phyloP scores from a whole-genome alignment of 2,113 vertebrate genomes.

The Oncorhynchus masou region DNA sequence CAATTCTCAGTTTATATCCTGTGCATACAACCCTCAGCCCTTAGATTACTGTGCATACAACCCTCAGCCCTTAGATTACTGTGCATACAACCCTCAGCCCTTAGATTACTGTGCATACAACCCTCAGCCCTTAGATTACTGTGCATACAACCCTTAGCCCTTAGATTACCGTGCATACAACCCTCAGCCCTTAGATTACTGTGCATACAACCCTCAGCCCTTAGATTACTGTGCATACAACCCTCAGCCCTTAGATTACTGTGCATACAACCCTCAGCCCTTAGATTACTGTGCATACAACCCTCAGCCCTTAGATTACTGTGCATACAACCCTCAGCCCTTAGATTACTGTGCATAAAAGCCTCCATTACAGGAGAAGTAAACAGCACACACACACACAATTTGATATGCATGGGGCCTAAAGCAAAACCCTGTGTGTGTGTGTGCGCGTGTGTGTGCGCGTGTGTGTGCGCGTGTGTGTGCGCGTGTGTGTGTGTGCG shows the following conservation, averaged over 20 bases:
- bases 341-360: slow-evolving; percentile 56
- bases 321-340: slow-evolving; percentile 56
- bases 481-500: no score
- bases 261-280: slow-evolving; percentile 56
- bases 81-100: slow-evolving; percentile 60
- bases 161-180: slow-evolving; percentile 45
- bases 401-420: slow-evolving; percentile 70
- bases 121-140: slow-evolving; percentile 45
- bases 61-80: slow-evolving; percentile 44
- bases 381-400: slow-evolving; percentile 55
- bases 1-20: slow-evolving; percentile 25
- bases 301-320: slow-evolving; percentile 43
- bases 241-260: slow-evolving; percentile 43
- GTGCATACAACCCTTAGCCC: slow-evolving; percentile 56
- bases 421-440: slow-evolving; percentile 59
- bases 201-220: slow-evolving; percentile 56
- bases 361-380: slow-evolving; percentile 60
- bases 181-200: slow-evolving; percentile 43
- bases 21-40: slow-evolving; percentile 43
- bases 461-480: no score
- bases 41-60: slow-evolving; percentile 55
- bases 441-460: no score
- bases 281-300: slow-evolving; percentile 42
- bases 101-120: slow-evolving; percentile 58
- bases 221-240: slow-evolving; percentile 42